Percentiles rank a stretch among this genome's conserved stretches.
These are phyloP conservation scores for Protosalanx chinensis DNA, from an alignment of 2,797 vertebrate genomes.

Conservation along the genomic window DNA sequence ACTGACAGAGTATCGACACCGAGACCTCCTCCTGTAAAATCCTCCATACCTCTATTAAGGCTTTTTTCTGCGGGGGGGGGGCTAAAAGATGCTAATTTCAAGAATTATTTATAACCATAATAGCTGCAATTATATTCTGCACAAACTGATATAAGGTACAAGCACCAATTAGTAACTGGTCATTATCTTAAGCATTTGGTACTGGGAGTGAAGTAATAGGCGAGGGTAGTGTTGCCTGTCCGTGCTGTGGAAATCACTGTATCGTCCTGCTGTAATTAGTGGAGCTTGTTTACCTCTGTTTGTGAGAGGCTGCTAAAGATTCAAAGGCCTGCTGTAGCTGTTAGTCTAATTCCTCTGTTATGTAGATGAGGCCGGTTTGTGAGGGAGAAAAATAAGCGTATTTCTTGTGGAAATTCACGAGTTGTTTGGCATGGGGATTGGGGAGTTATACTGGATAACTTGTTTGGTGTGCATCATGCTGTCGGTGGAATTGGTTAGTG, in stretches of 20 bases:
- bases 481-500: not conserved
- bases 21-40: constrained; percentile 62
- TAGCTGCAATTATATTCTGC: constrained; percentile 82
- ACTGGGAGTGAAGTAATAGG: constrained; percentile 78
- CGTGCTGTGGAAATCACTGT: constrained; percentile 66
- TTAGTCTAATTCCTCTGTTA: constrained; percentile 56
- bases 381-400: constrained; percentile 24
- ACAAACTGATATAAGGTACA: constrained; percentile 80
- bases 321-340: constrained; percentile 60
- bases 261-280: constrained; percentile 73
- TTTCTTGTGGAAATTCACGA: not conserved
- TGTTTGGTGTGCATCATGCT: not conserved
- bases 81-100: constrained; percentile 78
- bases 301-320: constrained; percentile 67
- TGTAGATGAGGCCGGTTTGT: constrained; percentile 37
- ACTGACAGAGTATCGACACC: constrained; percentile 63
- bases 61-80: constrained; percentile 8
- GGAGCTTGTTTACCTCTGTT: constrained; percentile 68
- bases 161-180: constrained; percentile 85
- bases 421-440: not conserved
- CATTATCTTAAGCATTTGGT: constrained; percentile 84
- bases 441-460: not conserved
- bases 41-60: constrained; percentile 62
- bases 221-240: constrained; percentile 68
- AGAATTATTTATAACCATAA: constrained; percentile 80